These are phyloP conservation scores for Megalops atlanticus DNA, from an alignment of 2,113 vertebrate genomes.

Conservation along the genomic window DNA sequence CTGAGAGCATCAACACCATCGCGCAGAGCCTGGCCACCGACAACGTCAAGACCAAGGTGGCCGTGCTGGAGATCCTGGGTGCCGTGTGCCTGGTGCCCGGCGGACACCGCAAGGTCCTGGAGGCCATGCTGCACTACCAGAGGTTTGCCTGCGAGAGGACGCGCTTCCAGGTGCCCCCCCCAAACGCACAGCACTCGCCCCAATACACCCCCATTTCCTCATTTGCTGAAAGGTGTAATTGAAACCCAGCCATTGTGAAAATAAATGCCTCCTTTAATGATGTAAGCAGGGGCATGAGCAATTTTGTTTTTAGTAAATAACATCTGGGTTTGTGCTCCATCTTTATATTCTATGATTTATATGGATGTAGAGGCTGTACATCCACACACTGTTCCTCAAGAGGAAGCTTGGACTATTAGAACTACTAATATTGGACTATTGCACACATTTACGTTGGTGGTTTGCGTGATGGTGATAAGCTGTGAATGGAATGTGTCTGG, in stretches of 20 bases:
- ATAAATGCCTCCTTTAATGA: too few species aligned
- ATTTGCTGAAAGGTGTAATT: too few species aligned
- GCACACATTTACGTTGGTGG: not conserved
- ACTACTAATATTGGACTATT: not conserved
- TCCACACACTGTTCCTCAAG: too few species aligned
- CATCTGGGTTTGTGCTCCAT: not conserved
- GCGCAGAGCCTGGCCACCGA: slow-evolving; percentile 97
- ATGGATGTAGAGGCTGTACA: not conserved
- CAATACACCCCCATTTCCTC: not conserved
- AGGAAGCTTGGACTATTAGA: too few species aligned
- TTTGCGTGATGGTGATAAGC: not conserved
- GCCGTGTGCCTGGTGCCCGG: slow-evolving; percentile 97
- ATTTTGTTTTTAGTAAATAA: not conserved
- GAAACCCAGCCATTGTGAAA: too few species aligned
- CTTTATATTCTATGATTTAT: too few species aligned
- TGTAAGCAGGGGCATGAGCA: too few species aligned
- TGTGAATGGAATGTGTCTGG: not conserved
- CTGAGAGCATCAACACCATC: slow-evolving; percentile 95
- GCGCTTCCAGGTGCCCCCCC: slow-evolving; percentile 87
- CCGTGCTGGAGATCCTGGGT: slow-evolving; percentile 97
- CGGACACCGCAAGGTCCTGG: slow-evolving; percentile 92
- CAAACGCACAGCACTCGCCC: not conserved
- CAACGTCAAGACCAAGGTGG: slow-evolving; percentile 97
- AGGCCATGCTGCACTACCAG: slow-evolving; percentile 97
- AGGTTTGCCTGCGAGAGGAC: slow-evolving; percentile 92